These are phyloP conservation scores for Ceratoteleas bidentatus DNA, from an alignment of 1,140 invertebrate species.

Conservation along the genomic window DNA sequence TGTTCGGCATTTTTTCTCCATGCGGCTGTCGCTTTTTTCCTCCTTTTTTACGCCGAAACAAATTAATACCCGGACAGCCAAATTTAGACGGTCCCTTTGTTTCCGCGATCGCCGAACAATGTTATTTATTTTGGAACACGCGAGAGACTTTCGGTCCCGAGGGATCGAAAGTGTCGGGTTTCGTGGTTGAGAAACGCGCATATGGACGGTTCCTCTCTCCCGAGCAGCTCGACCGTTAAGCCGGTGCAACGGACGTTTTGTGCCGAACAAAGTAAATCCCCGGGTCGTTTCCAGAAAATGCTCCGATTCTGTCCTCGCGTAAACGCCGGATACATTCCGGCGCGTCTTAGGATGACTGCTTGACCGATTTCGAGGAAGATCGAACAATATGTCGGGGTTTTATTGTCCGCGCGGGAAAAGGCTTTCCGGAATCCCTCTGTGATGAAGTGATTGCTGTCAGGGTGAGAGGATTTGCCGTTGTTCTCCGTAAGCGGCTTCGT, in stretches of 20 bases:
- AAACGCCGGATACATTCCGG: too few species aligned
- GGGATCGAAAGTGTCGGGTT: conserved; percentile 41
- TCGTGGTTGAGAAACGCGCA: conserved; percentile 54
- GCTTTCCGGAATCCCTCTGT: too few species aligned
- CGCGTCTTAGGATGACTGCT: too few species aligned
- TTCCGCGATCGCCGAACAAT: conserved; percentile 35
- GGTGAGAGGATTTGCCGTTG: too few species aligned
- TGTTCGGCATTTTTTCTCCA: conserved; percentile 13
- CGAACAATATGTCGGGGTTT: too few species aligned
- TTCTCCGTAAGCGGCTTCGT: too few species aligned
- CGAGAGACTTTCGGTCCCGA: conserved; percentile 29
- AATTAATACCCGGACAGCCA: conserved; percentile 1
- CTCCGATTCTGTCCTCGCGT: too few species aligned
- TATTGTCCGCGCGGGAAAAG: too few species aligned
- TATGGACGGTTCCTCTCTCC: conserved; percentile 58
- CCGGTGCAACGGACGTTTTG: conserved; percentile 44
- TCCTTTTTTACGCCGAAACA: conserved; percentile 1
- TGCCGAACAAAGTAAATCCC: conserved; percentile 43
- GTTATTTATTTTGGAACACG: conserved; percentile 52
- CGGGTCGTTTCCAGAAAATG: conserved; percentile 30
- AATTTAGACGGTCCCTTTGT: conserved; percentile 46
- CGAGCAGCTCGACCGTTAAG: conserved; percentile 48
- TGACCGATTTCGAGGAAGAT: too few species aligned
- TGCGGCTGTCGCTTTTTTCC: neutral
- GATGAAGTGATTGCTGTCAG: too few species aligned